Percentiles rank a stretch among this genome's conserved stretches.
These are phyloP conservation scores for Pao palembangensis DNA, from an alignment of 2,113 vertebrate genomes.

Conservation along the genomic window DNA sequence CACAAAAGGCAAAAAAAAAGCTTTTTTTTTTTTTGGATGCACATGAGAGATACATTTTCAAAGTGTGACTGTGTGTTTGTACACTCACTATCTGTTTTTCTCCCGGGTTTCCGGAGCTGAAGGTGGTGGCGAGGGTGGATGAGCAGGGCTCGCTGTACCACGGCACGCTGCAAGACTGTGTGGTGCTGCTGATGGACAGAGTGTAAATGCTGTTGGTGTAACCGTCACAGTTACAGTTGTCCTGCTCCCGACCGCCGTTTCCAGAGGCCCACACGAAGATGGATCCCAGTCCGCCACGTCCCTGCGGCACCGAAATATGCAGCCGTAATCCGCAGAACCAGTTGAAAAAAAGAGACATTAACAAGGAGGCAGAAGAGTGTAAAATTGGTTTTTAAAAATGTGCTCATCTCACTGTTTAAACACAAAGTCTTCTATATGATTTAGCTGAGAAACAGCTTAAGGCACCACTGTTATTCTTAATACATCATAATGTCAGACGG, in stretches of 20 bases:
- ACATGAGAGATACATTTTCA: not conserved
- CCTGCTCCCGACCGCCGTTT: constrained; percentile 91
- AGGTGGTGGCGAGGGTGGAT: constrained; percentile 95
- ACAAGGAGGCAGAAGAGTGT: constrained; percentile 21
- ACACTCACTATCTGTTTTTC: constrained; percentile 97
- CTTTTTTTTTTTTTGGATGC: not conserved
- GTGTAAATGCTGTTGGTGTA: constrained; percentile 99
- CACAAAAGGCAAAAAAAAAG: not conserved
- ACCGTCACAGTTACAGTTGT: constrained; percentile 99
- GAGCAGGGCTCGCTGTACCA: constrained; percentile 99
- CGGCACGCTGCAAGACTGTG: constrained; percentile 89
- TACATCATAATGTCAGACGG: constrained; percentile 33
- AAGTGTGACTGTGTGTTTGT: not conserved
- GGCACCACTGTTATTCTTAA: constrained; percentile 46
- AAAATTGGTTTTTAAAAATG: not conserved
- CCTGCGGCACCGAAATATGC: constrained; percentile 67
- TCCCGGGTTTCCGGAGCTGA: constrained; percentile 94
- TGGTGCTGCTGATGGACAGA: constrained; percentile 97
- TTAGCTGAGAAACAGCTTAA: constrained; percentile 26
- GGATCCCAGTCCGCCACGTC: constrained; percentile 88
- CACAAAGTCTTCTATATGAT: constrained; percentile 2
- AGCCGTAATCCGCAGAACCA: not conserved
- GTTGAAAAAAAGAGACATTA: constrained; percentile 1
- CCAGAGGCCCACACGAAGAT: constrained; percentile 99
- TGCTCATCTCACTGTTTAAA: too few species aligned